Base-by-base conservation (phyloP, 1,140 invertebrate species). In the Yoshiicerus persimilis region DNA sequence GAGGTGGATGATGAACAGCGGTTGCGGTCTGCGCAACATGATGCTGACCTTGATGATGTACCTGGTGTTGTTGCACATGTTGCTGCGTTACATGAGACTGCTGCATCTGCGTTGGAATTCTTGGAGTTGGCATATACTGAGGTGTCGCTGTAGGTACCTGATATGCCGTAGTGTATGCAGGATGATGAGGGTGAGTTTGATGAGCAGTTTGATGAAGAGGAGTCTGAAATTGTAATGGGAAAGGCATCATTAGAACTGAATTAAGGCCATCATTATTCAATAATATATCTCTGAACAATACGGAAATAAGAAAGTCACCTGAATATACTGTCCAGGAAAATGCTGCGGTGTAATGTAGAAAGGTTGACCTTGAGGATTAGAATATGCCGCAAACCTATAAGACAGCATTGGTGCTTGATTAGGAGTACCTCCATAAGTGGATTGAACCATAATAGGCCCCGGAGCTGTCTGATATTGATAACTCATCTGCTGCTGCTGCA, bases 1-100 rank as follows among this genome's bases (percentile, higher is more conserved):
- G 41, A 86, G 75, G 77, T 27, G 84, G 88, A 23, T 87, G 86
- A n/a, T 77, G 88, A 9, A 86, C 88, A 34, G 85, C 23, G 39
- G 75, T 86, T 20, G 75, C 41, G 36, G 80, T 23, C 34, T 77
- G 27, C 2, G 86, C n/a, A n/a, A 64, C 41, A 62, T 87, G 41
- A 56, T 75, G 27, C 16, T 39, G 32, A 25, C 23, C n/a, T 77
- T 75, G 66, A 27, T 38, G 66, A 87, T 86, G 85, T 8, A 66
- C 85, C 16, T 34, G 85, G 25, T 86, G 85, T 32, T 86, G 85
- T 36, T 64, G 62, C 36, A 56, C 85, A 70, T 56, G 32, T 13
- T 62, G 85, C 30, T 86, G 85, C 16, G 10, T 20, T 3, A 80
- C 75, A 38, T 80, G 75, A 34, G 75, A 13, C n/a, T 38, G 75